Conservation (phyloP, 2,888 invertebrate species). For the Melinopterus prodromus region DNA sequence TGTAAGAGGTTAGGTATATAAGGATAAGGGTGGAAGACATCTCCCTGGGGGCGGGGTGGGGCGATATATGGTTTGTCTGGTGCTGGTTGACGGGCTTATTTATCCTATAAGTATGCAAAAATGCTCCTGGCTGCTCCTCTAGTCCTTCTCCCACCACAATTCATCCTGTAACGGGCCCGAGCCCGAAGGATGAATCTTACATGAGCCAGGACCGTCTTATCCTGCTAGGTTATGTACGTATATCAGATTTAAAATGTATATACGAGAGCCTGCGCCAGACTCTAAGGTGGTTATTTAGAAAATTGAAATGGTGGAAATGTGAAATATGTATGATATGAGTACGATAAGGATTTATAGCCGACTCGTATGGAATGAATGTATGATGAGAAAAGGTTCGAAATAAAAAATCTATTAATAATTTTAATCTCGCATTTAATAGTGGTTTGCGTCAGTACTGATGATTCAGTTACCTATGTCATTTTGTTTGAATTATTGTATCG, state of each 20-base stretch:
- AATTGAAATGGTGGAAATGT: constrained; percentile 25
- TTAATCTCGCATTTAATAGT: too few species aligned
- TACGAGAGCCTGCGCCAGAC: not conserved
- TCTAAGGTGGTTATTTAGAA: constrained; percentile 23
- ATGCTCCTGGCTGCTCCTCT: constrained; percentile 33
- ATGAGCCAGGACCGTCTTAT: constrained; percentile 14
- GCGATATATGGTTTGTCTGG: constrained; percentile 55
- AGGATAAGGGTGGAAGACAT: not conserved
- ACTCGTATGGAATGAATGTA: not conserved
- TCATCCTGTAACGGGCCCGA: constrained; percentile 16
- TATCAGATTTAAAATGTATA: constrained; percentile 26
- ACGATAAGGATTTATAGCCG: not conserved
- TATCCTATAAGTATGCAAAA: constrained; percentile 55
- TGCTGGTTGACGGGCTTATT: constrained; percentile 55
- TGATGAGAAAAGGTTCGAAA: not conserved
- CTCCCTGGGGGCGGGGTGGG: constrained; percentile 40
- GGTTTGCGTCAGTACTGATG: too few species aligned
- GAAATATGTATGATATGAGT: constrained; percentile 15
- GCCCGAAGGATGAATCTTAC: constrained; percentile 17
- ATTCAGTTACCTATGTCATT: too few species aligned
- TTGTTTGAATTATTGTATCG: too few species aligned
- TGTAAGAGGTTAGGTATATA: constrained; percentile 4
- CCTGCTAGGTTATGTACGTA: constrained; percentile 24
- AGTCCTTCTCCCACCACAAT: not conserved
- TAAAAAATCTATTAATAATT: not conserved